phyloP scores from a whole-genome alignment of 2,888 invertebrate genomes.

The Lasioglossum marginatum region DNA sequence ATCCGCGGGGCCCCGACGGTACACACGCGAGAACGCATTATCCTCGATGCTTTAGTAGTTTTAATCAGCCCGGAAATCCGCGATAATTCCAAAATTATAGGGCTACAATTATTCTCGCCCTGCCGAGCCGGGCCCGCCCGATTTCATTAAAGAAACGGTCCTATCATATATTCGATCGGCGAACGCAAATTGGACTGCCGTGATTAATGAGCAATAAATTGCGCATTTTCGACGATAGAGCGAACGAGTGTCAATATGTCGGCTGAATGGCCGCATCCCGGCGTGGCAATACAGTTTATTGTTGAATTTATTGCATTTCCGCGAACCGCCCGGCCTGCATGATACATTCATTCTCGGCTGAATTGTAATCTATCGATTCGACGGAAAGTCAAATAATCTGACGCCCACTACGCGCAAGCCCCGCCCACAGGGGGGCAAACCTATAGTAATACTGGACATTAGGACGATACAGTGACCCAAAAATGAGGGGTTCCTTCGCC shows the following conservation, averaged over 20 bases:
- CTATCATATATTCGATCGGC: slow-evolving; percentile 53
- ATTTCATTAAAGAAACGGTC: slow-evolving; percentile 55
- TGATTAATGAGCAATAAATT: slow-evolving; percentile 66
- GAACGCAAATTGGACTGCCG: slow-evolving; percentile 53
- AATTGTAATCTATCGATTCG: slow-evolving; percentile 64
- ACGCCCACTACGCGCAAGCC: not conserved
- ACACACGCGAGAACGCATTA: not conserved
- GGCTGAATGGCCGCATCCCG: slow-evolving; percentile 51
- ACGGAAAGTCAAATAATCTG: slow-evolving; percentile 52
- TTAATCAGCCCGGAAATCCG: slow-evolving; percentile 39
- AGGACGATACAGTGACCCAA: not conserved
- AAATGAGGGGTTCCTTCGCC: not conserved
- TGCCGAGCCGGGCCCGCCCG: not conserved
- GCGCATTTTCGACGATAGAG: slow-evolving; percentile 55
- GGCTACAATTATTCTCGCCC: slow-evolving; percentile 37
- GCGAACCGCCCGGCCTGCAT: slow-evolving; percentile 30
- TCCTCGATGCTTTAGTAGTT: slow-evolving; percentile 36
- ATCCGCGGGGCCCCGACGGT: not conserved
- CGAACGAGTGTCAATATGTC: slow-evolving; percentile 62
- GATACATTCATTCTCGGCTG: slow-evolving; percentile 52
- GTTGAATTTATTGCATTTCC: slow-evolving; percentile 66
- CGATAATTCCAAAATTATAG: slow-evolving; percentile 50
- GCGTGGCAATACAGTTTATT: slow-evolving; percentile 58
- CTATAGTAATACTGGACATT: not conserved
- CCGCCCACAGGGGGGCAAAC: not conserved